Evolutionary conservation across 1,140 invertebrate species (phyloP).

Genomic region (Diplogasteroides magnus): DNA sequence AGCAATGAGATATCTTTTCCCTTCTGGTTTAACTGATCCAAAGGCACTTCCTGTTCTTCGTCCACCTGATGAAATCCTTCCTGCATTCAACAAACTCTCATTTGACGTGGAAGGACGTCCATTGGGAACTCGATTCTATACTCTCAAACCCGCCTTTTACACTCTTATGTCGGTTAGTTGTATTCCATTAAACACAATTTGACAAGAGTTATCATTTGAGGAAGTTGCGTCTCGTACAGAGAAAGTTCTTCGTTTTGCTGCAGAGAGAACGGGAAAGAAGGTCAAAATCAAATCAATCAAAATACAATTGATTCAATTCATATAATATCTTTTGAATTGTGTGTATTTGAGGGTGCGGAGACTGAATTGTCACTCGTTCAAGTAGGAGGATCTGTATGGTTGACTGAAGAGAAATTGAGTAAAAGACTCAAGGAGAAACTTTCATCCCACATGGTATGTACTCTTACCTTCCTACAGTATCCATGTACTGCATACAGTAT

Average conservation of each 20-base stretch:
- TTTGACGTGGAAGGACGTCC: slow-evolving; percentile 47
- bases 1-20: slow-evolving; percentile 49
- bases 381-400: slow-evolving; percentile 32
- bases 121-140: slow-evolving; percentile 45
- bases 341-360: no score
- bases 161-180: slow-evolving; percentile 39
- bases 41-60: slow-evolving; percentile 50
- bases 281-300: no score
- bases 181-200: no score
- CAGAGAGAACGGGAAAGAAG: not conserved
- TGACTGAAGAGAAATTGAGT: slow-evolving; percentile 33
- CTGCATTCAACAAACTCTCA: slow-evolving; percentile 39
- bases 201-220: slow-evolving; percentile 5
- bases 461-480: slow-evolving; percentile 11
- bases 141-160: slow-evolving; percentile 47
- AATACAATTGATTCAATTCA: no score
- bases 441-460: slow-evolving; percentile 38
- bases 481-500: slow-evolving; percentile 35
- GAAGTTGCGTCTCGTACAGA: not conserved
- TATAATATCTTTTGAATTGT: no score
- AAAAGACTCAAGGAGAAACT: slow-evolving; percentile 38
- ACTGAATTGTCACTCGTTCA: no score
- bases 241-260: not conserved
- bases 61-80: slow-evolving; percentile 50
- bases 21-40: slow-evolving; percentile 44